phyloP scores from a whole-genome alignment of 2,888 invertebrate species.

The Drosophila rubida region DNA sequence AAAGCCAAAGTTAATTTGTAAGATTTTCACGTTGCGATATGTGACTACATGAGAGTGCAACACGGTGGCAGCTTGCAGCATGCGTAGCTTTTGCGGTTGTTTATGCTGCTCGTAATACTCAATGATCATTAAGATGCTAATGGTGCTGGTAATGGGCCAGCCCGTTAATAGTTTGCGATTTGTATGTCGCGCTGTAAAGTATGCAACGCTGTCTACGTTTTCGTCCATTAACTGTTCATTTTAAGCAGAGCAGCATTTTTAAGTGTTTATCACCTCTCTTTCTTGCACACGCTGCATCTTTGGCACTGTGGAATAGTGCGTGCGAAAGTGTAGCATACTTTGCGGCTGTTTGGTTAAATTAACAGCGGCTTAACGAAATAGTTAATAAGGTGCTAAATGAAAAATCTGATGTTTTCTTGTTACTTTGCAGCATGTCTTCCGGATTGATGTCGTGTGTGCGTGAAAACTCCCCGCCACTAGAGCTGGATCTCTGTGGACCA shows the following conservation, averaged over 20 bases:
- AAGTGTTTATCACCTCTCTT: neutral
- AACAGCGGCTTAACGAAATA: neutral
- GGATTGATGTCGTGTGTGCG: slow-evolving; percentile 85
- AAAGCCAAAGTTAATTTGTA: slow-evolving; percentile 78
- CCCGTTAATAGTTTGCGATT: neutral
- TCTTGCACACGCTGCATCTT: neutral
- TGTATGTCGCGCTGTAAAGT: slow-evolving; percentile 4
- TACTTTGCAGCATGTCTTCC: slow-evolving; percentile 83
- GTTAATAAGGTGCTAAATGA: too few relatives aligned
- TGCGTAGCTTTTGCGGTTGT: slow-evolving; percentile 42
- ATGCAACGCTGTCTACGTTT: slow-evolving; percentile 1
- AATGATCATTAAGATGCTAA: slow-evolving; percentile 35
- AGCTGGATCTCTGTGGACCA: slow-evolving; percentile 72
- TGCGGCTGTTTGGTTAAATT: slow-evolving; percentile 6
- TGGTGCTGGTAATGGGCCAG: slow-evolving; percentile 16
- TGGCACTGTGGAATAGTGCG: neutral
- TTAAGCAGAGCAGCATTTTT: slow-evolving; percentile 1
- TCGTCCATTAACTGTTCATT: neutral
- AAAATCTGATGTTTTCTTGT: too few relatives aligned
- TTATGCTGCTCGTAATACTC: slow-evolving; percentile 27
- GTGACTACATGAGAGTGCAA: slow-evolving; percentile 41
- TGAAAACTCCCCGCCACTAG: slow-evolving; percentile 84
- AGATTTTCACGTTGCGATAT: slow-evolving; percentile 69
- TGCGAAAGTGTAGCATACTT: slow-evolving; percentile 36
- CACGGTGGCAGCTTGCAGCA: slow-evolving; percentile 5